Conservation (phyloP, 2,888 invertebrate species). For the Chloroclysta siterata region DNA sequence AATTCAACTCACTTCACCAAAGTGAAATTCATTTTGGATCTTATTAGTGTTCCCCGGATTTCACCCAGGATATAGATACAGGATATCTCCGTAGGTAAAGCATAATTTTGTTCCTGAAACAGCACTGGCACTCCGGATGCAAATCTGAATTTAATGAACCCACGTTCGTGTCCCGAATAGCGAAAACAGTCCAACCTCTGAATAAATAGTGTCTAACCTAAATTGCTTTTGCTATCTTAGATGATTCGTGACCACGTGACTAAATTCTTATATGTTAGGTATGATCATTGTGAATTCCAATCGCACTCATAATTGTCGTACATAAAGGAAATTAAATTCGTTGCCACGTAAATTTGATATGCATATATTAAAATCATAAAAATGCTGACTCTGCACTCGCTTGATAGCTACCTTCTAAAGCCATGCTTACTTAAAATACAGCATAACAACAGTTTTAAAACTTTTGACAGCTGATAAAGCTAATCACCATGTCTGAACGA, state of each 20-base stretch:
- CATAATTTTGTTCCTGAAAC: slow-evolving; percentile 20
- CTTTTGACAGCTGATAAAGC: too few relatives aligned
- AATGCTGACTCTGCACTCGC: too few relatives aligned
- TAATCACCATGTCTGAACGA: too few relatives aligned
- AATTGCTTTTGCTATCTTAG: slow-evolving; percentile 30
- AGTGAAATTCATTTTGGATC: too few relatives aligned
- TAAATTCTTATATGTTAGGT: slow-evolving; percentile 23
- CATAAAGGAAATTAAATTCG: slow-evolving; percentile 27
- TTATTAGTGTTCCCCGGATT: too few relatives aligned
- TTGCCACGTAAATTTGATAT: slow-evolving; percentile 5
- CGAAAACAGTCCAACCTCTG: slow-evolving; percentile 16
- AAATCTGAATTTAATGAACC: slow-evolving; percentile 26
- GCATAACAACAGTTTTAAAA: too few relatives aligned
- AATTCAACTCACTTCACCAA: too few relatives aligned
- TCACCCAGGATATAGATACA: too few relatives aligned
- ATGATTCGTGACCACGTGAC: slow-evolving; percentile 23
- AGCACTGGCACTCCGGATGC: slow-evolving; percentile 19
- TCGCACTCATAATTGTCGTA: too few relatives aligned
- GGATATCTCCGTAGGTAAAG: background rate
- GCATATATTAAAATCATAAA: too few relatives aligned
- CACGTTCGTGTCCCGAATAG: slow-evolving; percentile 25
- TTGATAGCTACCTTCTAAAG: too few relatives aligned
- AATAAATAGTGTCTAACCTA: slow-evolving; percentile 1
- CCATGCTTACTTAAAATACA: too few relatives aligned
- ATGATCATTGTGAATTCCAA: slow-evolving; percentile 34